phyloP scores from a whole-genome alignment of 2,888 invertebrate genomes.

The Leptinotarsa peninsularis region DNA sequence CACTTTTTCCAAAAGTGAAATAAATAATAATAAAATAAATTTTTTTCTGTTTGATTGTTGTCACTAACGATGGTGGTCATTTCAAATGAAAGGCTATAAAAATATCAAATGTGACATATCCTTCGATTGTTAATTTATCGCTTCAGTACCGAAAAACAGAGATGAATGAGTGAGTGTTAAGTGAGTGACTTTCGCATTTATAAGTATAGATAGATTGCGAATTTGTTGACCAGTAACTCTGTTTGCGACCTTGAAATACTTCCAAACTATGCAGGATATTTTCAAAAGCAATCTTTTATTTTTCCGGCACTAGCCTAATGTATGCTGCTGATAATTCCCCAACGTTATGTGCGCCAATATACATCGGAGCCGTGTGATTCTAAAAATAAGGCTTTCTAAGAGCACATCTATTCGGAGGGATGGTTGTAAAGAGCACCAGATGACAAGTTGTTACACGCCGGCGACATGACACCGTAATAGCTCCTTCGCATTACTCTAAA shows the following conservation, averaged over 20 bases:
- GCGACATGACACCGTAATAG: slow-evolving; percentile 62
- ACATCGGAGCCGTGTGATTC: slow-evolving; percentile 40
- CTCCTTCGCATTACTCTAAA: slow-evolving; percentile 58
- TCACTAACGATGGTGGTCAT: too few relatives aligned
- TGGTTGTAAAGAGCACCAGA: slow-evolving; percentile 58
- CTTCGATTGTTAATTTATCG: too few relatives aligned
- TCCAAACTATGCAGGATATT: not conserved
- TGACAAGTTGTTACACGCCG: slow-evolving; percentile 61
- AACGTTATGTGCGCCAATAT: slow-evolving; percentile 14
- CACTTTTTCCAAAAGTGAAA: too few relatives aligned
- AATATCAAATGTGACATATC: too few relatives aligned
- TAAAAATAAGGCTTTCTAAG: slow-evolving; percentile 58
- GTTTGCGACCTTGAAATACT: not conserved
- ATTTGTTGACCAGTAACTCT: too few relatives aligned
- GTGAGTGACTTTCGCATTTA: too few relatives aligned
- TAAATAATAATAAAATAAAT: too few relatives aligned
- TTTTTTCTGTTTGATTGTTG: too few relatives aligned
- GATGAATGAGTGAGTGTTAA: too few relatives aligned
- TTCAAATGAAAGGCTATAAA: too few relatives aligned
- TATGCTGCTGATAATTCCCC: slow-evolving; percentile 28
- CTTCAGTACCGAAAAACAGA: too few relatives aligned
- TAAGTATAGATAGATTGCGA: too few relatives aligned
- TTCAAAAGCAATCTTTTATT: not conserved
- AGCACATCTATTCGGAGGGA: slow-evolving; percentile 44
- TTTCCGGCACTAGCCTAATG: not conserved